Conservation (phyloP, 2,113 vertebrate species). For the Raphicerus campestris region DNA sequence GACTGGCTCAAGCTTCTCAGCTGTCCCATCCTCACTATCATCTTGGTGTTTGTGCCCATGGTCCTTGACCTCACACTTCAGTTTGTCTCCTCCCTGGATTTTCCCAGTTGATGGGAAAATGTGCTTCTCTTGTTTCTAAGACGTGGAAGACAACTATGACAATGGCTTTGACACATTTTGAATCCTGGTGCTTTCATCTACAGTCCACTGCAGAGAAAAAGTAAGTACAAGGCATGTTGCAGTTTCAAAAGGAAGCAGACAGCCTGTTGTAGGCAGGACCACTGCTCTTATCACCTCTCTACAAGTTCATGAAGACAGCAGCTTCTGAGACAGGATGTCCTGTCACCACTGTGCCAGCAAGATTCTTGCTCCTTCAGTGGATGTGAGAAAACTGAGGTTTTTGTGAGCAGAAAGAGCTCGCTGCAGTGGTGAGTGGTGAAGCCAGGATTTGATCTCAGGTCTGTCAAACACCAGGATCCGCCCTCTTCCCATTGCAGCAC, state of each 20-base stretch:
- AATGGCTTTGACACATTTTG: not conserved
- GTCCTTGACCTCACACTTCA: not conserved
- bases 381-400: not conserved
- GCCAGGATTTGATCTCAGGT: not conserved
- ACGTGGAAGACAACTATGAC: not conserved
- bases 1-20: not conserved
- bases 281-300: no score
- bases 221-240: not conserved
- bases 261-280: no score
- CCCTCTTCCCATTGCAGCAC: not conserved
- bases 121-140: not conserved
- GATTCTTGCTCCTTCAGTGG: not conserved
- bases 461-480: not conserved
- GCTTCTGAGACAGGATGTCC: not conserved
- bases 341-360: fast-evolving
- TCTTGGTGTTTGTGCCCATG: not conserved
- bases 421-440: not conserved
- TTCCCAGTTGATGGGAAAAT: not conserved
- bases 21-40: not conserved
- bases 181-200: not conserved
- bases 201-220: not conserved
- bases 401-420: not conserved
- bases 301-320: not conserved
- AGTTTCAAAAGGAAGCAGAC: not conserved
- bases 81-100: not conserved